Evolutionary conservation across 2,888 invertebrate species (phyloP).

Genomic region (Rapana venosa): DNA sequence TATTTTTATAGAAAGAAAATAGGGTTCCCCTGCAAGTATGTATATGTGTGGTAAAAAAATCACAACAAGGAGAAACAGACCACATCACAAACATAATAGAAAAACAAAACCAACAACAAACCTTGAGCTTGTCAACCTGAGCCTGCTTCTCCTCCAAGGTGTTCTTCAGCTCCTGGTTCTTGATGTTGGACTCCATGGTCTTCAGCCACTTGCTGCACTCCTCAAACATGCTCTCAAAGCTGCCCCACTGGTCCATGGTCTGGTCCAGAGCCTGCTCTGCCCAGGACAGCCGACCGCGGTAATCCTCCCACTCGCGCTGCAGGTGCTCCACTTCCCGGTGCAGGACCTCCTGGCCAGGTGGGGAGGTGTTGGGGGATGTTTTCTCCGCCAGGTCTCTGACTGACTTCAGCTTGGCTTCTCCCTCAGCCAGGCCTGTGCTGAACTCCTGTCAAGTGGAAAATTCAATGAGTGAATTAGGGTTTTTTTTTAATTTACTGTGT

Average conservation of each 20-base stretch:
- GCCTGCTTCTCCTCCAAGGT: constrained; percentile 89
- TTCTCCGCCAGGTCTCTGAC: constrained; percentile 61
- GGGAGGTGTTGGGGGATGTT: constrained; percentile 88
- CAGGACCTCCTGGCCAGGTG: constrained; percentile 90
- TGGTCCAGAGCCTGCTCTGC: constrained; percentile 86
- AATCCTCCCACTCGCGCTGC: constrained; percentile 90
- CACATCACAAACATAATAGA: no score
- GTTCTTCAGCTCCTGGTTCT: constrained; percentile 90
- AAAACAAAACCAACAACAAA: constrained; percentile 46
- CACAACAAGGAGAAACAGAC: no score
- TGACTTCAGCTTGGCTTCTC: constrained; percentile 64
- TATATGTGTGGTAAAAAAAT: no score
- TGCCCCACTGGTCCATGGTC: constrained; percentile 91
- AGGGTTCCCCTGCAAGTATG: no score
- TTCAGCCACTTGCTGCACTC: constrained; percentile 91
- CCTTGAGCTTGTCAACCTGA: constrained; percentile 88
- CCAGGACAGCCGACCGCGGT: constrained; percentile 63
- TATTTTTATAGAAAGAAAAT: no score
- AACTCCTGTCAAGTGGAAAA: constrained; percentile 60
- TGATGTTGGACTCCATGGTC: constrained; percentile 89
- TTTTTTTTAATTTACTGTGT: no score
- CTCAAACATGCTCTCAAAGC: constrained; percentile 88
- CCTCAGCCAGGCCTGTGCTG: constrained; percentile 61
- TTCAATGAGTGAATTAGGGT: no score
- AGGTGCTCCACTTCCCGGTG: constrained; percentile 92